Evolutionary conservation across 30 jellyfish, hydroid and myxozoan genomes (phyloP).

Genomic region (Clytia hemisphaerica): DNA sequence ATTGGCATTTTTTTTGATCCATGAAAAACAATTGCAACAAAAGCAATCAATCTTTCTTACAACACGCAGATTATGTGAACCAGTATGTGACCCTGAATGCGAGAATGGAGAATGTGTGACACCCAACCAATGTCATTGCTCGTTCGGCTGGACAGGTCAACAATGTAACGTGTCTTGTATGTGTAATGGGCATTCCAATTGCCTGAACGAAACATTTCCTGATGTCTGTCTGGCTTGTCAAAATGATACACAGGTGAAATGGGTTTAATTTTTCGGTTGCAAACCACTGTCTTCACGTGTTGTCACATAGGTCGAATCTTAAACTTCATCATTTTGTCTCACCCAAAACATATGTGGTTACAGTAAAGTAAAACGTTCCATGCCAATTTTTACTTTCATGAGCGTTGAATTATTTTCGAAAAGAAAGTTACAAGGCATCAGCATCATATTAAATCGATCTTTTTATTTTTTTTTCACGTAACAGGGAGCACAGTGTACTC

Average conservation of each 20-base stretch:
- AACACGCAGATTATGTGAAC: conserved; percentile 34
- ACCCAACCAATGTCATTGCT: conserved; percentile 68
- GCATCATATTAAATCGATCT: no score
- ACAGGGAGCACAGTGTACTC: conserved; percentile 73
- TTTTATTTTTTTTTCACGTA: not conserved
- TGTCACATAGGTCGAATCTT: no score
- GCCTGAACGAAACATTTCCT: conserved; percentile 67
- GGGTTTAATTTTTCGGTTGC: not conserved
- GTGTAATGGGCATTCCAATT: conserved; percentile 84
- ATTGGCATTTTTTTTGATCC: no score
- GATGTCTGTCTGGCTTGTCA: conserved; percentile 64
- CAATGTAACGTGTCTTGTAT: conserved; percentile 67
- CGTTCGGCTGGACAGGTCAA: conserved; percentile 85
- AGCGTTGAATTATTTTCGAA: no score
- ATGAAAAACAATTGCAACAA: no score
- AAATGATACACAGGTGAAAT: conserved; percentile 67
- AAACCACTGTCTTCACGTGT: no score
- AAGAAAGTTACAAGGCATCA: no score
- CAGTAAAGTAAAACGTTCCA: not conserved
- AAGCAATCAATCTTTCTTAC: no score
- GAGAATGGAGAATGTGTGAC: conserved; percentile 52
- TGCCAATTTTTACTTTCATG: no score
- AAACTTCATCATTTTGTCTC: no score
- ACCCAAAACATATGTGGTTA: no score
- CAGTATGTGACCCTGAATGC: conserved; percentile 76